phyloP scores from a whole-genome alignment of 2,797 vertebrate species.

The Dipus sagitta region DNA sequence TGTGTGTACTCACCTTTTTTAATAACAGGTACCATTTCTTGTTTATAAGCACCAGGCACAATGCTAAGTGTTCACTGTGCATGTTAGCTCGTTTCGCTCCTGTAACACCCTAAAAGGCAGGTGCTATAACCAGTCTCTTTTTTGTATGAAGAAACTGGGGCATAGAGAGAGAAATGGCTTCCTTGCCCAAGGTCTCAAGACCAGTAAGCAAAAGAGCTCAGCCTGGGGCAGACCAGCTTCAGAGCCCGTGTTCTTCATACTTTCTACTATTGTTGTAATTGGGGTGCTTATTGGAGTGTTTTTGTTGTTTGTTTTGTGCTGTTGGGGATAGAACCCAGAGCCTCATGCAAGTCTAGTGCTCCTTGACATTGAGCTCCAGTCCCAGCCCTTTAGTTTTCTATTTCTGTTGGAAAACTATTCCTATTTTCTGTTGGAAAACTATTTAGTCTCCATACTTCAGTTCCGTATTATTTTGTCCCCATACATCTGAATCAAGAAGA shows the following conservation, averaged over 20 bases:
- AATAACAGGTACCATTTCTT: conserved; percentile 1
- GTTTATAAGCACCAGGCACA: background rate
- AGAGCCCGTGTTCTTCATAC: background rate
- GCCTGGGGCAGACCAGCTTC: background rate
- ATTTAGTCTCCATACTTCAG: conserved; percentile 20
- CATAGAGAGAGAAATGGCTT: background rate
- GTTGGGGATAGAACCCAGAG: background rate
- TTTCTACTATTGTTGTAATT: background rate
- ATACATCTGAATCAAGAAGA: conserved; percentile 31
- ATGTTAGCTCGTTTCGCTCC: background rate
- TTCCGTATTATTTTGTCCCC: background rate
- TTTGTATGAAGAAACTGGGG: background rate
- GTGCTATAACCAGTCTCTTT: background rate
- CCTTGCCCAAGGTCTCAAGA: background rate
- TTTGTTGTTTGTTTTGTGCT: background rate
- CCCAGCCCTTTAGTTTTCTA: too few relatives aligned
- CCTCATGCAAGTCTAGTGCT: background rate
- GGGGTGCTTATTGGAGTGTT: background rate
- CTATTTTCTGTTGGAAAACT: background rate
- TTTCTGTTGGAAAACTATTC: too few relatives aligned
- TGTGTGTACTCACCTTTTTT: background rate
- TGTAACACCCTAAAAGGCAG: background rate
- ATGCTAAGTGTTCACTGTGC: background rate
- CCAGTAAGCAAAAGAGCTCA: background rate
- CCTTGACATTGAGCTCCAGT: background rate